Percentiles rank a stretch among this genome's conserved stretches.
Conservation (phyloP, 2,888 invertebrate genomes). For the Ellobium chinense region DNA sequence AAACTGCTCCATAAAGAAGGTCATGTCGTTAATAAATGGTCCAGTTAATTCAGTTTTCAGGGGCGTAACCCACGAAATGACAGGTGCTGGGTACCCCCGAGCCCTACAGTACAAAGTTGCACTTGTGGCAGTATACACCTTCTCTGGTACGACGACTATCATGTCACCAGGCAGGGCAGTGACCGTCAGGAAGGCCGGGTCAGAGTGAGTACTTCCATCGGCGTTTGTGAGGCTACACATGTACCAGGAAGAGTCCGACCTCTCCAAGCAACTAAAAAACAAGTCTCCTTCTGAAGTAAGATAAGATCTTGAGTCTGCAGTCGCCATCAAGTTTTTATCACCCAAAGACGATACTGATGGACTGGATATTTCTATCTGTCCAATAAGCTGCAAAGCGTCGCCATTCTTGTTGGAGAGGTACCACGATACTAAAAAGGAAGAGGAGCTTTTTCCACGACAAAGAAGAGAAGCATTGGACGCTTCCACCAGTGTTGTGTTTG, state of each 20-base stretch:
- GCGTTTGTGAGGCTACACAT: slow-evolving; percentile 23
- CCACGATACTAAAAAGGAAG: slow-evolving; percentile 11
- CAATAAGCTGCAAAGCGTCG: not conserved
- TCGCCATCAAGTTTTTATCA: not conserved
- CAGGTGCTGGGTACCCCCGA: slow-evolving; percentile 9
- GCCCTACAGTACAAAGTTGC: slow-evolving; percentile 17
- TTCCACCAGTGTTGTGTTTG: not conserved
- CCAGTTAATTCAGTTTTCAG: slow-evolving; percentile 1
- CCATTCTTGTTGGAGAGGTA: slow-evolving; percentile 16
- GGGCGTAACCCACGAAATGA: slow-evolving; percentile 33
- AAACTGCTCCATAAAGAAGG: not conserved
- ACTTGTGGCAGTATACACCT: not conserved
- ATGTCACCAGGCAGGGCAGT: not conserved
- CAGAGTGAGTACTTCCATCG: slow-evolving; percentile 13
- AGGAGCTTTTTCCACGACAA: slow-evolving; percentile 24
- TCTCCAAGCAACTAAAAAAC: slow-evolving; percentile 2
- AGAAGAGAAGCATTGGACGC: not conserved
- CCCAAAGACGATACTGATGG: not conserved
- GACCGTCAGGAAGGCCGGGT: slow-evolving; percentile 15
- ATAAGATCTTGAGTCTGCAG: not conserved
- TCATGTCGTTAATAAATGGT: not conserved
- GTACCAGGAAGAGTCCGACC: slow-evolving; percentile 19
- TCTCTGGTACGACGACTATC: not conserved
- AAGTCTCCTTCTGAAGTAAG: slow-evolving; percentile 13
- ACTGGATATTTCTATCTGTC: not conserved